A percentile compares a stretch with the other conserved stretches of the same genome.
phyloP scores from a whole-genome alignment of 2,113 vertebrate species.

The Serinus canaria region DNA sequence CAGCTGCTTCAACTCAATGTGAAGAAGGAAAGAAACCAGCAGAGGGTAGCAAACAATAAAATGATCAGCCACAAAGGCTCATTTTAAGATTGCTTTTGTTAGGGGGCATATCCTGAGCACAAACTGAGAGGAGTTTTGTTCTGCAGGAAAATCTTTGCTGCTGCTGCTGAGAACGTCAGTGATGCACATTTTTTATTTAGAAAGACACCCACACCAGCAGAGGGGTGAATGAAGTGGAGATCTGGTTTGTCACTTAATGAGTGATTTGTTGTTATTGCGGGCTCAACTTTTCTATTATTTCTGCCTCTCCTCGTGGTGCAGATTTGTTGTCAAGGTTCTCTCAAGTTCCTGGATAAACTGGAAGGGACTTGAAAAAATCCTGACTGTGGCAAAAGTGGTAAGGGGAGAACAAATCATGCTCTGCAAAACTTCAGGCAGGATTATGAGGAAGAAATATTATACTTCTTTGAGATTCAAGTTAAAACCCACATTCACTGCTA shows the following conservation, averaged over 20 bases:
- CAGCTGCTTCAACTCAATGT: background rate
- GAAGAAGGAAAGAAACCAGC: slow-evolving; percentile 3
- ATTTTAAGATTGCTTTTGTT: background rate
- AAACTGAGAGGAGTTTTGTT: background rate
- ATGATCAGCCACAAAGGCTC: background rate
- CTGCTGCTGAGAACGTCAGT: background rate
- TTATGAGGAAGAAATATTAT: background rate
- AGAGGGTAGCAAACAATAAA: slow-evolving; percentile 52
- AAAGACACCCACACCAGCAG: background rate
- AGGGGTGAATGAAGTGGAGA: background rate
- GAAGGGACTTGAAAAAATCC: background rate
- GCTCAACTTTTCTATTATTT: background rate
- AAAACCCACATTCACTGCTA: background rate
- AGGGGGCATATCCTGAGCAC: background rate
- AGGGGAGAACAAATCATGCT: background rate
- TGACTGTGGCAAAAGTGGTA: background rate
- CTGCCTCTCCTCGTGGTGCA: background rate
- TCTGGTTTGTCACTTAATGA: background rate
- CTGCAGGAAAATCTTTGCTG: background rate
- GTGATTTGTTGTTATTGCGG: background rate
- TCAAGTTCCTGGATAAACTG: background rate
- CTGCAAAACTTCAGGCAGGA: background rate
- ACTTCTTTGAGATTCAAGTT: background rate
- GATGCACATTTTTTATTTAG: background rate
- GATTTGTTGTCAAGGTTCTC: background rate